Base-by-base conservation (phyloP, 2,888 invertebrate genomes). In the Drosophila ustulata region DNA sequence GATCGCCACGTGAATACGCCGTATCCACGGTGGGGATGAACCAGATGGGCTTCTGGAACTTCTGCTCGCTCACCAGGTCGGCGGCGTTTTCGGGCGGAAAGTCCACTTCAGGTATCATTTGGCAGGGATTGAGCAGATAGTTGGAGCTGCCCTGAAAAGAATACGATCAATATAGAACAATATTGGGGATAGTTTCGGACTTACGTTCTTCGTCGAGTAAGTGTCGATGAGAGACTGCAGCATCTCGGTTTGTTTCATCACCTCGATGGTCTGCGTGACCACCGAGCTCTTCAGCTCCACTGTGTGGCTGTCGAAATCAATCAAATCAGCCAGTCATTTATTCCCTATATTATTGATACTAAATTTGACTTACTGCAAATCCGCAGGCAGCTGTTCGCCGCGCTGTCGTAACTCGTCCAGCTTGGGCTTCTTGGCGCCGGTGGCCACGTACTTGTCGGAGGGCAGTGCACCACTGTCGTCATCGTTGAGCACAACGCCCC, bases 231-330 rank as follows among this genome's bases (percentile, higher is more conserved):
- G 80, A 0, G 91, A 91, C 55, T 91, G 91, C 26, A 92, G 77
- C 82, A 92, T 89, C 75, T 92, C 92, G 0, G 92, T 92, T 77
- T 92, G 92, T 51, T 92, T 92, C 92, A 92, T 92, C 18, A 92
- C 92, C 78, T 92, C 92, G 34, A 92, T 91, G 5, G 92, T 92
- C 83, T 92, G 92, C 8, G 92, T 92, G 2, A 92, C 90, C 25
- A 92, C 65, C 0, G 92, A 90, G 71, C 92, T 92, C 43, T 88
- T 90, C 0, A 92, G 77, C 75, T 89, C 89, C 3, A 92, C 70
- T 25, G 66, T 67, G 7, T 82, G 79, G 34, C 92, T 92, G 32
- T 2, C 11, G 4, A 37, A 37, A 5, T 4, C n/a, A n/a, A n/a
- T n/a, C 4, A 28, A 9, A 23, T 18, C 18, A 9, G 8, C 3